Base-by-base conservation (phyloP, 2,888 invertebrate species). In the Andrena trimmerana region DNA sequence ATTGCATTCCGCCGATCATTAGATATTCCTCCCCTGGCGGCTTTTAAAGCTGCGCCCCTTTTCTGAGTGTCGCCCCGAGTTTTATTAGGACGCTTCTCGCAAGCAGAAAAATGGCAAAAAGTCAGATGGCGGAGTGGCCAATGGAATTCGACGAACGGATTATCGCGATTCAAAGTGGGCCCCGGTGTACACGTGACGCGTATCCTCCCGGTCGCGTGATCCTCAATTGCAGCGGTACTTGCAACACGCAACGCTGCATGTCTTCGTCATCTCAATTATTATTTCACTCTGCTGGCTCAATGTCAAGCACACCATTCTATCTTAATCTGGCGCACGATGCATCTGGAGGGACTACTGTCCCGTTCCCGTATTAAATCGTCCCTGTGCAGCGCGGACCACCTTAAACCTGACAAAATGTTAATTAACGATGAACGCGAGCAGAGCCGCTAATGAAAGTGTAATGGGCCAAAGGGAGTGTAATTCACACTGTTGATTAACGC, bases 241-340 rank as follows among this genome's bases (percentile, higher is more conserved):
- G 63, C 29, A 42, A 31, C 70, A 82, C 67, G 81, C 81, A 70
- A 75, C 31, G 50, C 48, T 50, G 48, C 62, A 63, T 54, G 80
- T 67, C 70, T 57, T 50, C 50, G 63, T 68, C 81, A 42, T 52
- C 36, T 63, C 76, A 68, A 83, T 83, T 83, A 83, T 82, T 82
- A 67, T 71, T 82, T 67, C 69, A 24, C 54, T 71, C 42, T 10
- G 10, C 13, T 16, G 24, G 57, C 67, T 82, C 82, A 81, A 81
- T 83, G 82, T 83, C 82, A 76, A 82, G 76, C 75, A 8, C 54
- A 42, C 31, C 31, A 0, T 57, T 70, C 29, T 16, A 31, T n/a
- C 48, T 52, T 48, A 54, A 80, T 69, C 31, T 52, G 8, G 65
- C 16, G 42, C 27, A n/a, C 8, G 60, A 10, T 20, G 20, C 52